Evolutionary conservation across 2,888 invertebrate genomes (phyloP), one percentile per base, ranked within the genome.

Genomic region (Camptogramma bilineatum): DNA sequence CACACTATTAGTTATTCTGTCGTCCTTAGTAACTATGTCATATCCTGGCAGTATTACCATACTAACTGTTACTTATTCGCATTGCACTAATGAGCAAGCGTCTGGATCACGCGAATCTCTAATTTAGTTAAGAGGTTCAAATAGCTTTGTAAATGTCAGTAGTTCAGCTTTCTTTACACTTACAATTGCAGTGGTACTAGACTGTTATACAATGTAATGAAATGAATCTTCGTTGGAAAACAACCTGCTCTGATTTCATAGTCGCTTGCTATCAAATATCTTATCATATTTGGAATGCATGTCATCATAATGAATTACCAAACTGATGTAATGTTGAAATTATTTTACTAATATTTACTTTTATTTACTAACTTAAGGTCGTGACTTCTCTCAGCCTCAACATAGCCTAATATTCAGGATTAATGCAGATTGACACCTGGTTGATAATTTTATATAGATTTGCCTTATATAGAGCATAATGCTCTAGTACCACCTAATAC

Each of bases 61-160:
- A 50, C 44, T 48, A 50, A 55, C 54, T 55, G 50, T 21, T 44
- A 31, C 39, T 50, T 47, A 55, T 51, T 52, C 31, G 17, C 28
- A 52, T 52, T 50, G 54, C 34, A 44, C 66, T 70, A 69, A 72
- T 66, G 68, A 68, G 56, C 31, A 44, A 58, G 52, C 64, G 67
- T 64, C 62, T 58, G 39, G 47, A 57, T 64, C 77, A 79, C 75
- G 75, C 74, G 64, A 76, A 69, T 69, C 59, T 73, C 55, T 73
- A 70, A 74, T 77, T 77, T 72, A n/a, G 59, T 61, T 65, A 64
- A 60, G 68, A 58, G 62, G 19, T 57, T 66, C 62, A 42, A 31
- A 58, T 58, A 18, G 69, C 60, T 69, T 53, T 61, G 62, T 51
- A 67, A 70, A 68, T 70, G 68, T 66, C 68, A 54, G 62, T 62